A percentile compares a stretch with the other conserved stretches of the same genome.
These are phyloP conservation scores for Gonocerus acuteangulatus DNA, from an alignment of 2,888 invertebrate species.

Conservation along the genomic window DNA sequence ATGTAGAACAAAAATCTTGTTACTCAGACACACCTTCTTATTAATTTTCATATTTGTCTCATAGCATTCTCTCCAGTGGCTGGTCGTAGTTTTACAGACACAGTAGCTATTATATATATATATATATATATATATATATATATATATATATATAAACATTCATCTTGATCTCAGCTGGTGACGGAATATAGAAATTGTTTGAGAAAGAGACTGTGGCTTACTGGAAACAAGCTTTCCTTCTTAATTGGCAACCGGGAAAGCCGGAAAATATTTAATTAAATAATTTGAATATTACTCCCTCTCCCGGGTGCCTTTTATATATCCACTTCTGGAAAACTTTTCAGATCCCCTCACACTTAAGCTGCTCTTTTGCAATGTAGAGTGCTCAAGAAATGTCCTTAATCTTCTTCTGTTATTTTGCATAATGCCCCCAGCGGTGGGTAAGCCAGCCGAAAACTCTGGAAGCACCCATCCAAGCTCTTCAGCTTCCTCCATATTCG, in stretches of 20 bases:
- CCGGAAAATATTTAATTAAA: constrained; percentile 24
- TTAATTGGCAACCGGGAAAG: constrained; percentile 2
- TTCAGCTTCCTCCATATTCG: too few species aligned
- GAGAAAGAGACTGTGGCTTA: neutral
- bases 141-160: constrained; percentile 2
- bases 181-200: neutral
- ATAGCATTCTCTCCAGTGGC: too few species aligned
- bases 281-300: constrained; percentile 20
- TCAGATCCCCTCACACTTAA: constrained; percentile 25
- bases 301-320: constrained; percentile 23
- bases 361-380: constrained; percentile 28
- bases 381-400: constrained; percentile 23
- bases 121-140: constrained; percentile 1
- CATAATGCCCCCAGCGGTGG: constrained; percentile 5
- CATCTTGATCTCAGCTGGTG: neutral
- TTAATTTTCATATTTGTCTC: too few species aligned
- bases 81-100: too few species aligned
- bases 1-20: too few species aligned
- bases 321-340: constrained; percentile 23
- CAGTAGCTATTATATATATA: neutral
- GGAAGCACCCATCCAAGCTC: too few species aligned
- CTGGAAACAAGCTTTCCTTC: neutral
- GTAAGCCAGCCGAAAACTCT: neutral
- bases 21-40: too few species aligned
- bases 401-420: constrained; percentile 28